A percentile compares a stretch with the other conserved stretches of the same genome.
phyloP scores from a whole-genome alignment of 2,888 invertebrate genomes.

The Macaria liturata region DNA sequence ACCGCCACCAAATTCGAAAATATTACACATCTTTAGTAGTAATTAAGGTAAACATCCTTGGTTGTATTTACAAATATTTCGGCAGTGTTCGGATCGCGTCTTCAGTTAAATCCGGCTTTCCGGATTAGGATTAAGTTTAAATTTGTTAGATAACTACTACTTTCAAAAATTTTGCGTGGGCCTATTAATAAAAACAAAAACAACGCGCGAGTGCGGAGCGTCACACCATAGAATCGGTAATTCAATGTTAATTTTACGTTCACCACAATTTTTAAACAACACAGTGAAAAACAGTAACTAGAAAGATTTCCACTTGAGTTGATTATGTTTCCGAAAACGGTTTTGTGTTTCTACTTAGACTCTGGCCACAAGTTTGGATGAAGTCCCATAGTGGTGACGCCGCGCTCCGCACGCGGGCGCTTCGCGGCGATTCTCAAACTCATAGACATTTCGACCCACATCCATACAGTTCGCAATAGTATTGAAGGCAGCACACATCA shows the following conservation, averaged over 20 bases:
- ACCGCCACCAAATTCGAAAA: slow-evolving; percentile 70
- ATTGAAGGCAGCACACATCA: slow-evolving; percentile 87
- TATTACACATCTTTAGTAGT: slow-evolving; percentile 69
- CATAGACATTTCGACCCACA: slow-evolving; percentile 87
- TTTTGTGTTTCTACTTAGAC: slow-evolving; percentile 29
- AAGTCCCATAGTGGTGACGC: slow-evolving; percentile 44
- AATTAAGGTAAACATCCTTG: slow-evolving; percentile 73
- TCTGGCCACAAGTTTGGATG: slow-evolving; percentile 41
- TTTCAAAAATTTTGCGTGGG: slow-evolving; percentile 67
- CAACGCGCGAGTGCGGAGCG: slow-evolving; percentile 56
- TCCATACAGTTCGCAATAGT: slow-evolving; percentile 91
- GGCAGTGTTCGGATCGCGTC: slow-evolving; percentile 69
- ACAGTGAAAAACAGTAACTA: slow-evolving; percentile 31
- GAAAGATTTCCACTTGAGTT: slow-evolving; percentile 21
- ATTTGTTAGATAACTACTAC: slow-evolving; percentile 72
- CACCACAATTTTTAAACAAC: slow-evolving; percentile 22
- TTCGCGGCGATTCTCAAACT: slow-evolving; percentile 86
- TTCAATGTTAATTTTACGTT: slow-evolving; percentile 30
- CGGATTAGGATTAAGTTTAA: slow-evolving; percentile 76
- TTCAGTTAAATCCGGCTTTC: slow-evolving; percentile 65
- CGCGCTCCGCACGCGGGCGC: slow-evolving; percentile 62
- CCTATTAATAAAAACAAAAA: slow-evolving; percentile 37
- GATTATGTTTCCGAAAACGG: slow-evolving; percentile 29
- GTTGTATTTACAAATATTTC: slow-evolving; percentile 67
- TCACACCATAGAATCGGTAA: slow-evolving; percentile 42